Base-by-base conservation (phyloP, 1,140 invertebrate species). In the Stenopsyche tienmushanensis region DNA sequence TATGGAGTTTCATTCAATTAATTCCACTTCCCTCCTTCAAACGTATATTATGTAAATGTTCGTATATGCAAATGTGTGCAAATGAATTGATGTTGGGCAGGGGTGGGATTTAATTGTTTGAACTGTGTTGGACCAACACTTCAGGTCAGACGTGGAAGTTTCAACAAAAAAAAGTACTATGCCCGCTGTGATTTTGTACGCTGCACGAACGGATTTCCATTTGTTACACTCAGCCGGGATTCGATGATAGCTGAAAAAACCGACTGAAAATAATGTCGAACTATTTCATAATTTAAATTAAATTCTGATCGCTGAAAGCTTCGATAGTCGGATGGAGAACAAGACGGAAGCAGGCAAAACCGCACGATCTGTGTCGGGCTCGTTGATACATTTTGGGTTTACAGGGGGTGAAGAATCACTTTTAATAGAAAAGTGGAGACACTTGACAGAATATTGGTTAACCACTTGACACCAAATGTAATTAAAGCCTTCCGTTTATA, bases 51-150 rank as follows among this genome's bases (percentile, higher is more conserved):
- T 67, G 66, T 59, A 63, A 64, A 67, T 67, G 60, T 53, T 42
- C 66, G 57, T 55, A 49, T 64, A 67, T 67, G 66, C 66, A 67
- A 65, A 65, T 65, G 53, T 65, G 63, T 65, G 63, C 63, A 65
- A 67, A 67, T 67, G 60, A 67, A 64, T 64, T 67, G 54, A 67
- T 67, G 66, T 1, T 23, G 26, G 18, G 23, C 5, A 23, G n/a
- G 53, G 60, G 47, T 15, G 13, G 25, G 25, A 41, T 25, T 57
- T 64, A 63, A 63, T 63, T 67, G 65, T 52, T 63, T 47, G 59
- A 55, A 67, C 50, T 63, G 65, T 58, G 65, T 57, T 44, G 45
- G 60, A 25, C 42, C 66, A 67, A 64, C 65, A 64, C 66, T 64
- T 57, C 54, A 47, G 41, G 17, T 59, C 54, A 52, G 49, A 45